Conservation (phyloP, 92 coral and sea anemone species). For the Epizoanthus fatuus region DNA sequence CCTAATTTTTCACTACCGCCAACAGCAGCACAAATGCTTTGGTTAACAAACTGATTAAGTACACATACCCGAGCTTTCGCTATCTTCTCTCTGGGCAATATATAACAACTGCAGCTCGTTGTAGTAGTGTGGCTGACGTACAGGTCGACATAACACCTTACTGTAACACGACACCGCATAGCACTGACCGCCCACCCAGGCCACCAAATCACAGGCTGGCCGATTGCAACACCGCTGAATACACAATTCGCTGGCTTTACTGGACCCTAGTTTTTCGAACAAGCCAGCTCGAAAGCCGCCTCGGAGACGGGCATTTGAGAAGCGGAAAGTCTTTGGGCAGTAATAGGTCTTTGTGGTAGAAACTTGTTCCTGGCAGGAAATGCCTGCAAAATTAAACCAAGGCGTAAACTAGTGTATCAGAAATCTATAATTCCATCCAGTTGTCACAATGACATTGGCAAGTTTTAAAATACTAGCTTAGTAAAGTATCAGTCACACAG, state of each 20-base stretch:
- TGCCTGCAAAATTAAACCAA: too few species aligned
- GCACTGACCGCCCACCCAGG: conserved; percentile 72
- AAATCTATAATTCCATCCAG: too few species aligned
- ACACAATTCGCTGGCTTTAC: conserved; percentile 67
- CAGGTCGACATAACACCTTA: conserved; percentile 61
- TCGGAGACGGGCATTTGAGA: conserved; percentile 67
- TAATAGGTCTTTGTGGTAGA: conserved; percentile 10
- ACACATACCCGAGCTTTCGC: conserved; percentile 39
- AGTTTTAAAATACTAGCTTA: too few species aligned
- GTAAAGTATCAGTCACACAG: too few species aligned
- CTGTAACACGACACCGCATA: conserved; percentile 64
- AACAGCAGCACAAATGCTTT: neutral
- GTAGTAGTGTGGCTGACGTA: conserved; percentile 43
- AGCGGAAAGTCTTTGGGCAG: conserved; percentile 68
- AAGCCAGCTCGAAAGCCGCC: conserved; percentile 68
- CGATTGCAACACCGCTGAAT: conserved; percentile 77
- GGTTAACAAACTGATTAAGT: neutral
- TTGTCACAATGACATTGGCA: too few species aligned
- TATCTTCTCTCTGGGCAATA: conserved; percentile 59
- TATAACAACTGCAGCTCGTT: conserved; percentile 57
- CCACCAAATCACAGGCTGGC: conserved; percentile 68
- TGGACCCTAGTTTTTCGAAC: conserved; percentile 58
- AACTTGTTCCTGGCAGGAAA: too few species aligned
- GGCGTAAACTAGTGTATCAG: too few species aligned
- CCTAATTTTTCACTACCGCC: neutral